These are phyloP conservation scores for Syrphus vitripennis DNA, from an alignment of 2,888 invertebrate species.

Conservation along the genomic window DNA sequence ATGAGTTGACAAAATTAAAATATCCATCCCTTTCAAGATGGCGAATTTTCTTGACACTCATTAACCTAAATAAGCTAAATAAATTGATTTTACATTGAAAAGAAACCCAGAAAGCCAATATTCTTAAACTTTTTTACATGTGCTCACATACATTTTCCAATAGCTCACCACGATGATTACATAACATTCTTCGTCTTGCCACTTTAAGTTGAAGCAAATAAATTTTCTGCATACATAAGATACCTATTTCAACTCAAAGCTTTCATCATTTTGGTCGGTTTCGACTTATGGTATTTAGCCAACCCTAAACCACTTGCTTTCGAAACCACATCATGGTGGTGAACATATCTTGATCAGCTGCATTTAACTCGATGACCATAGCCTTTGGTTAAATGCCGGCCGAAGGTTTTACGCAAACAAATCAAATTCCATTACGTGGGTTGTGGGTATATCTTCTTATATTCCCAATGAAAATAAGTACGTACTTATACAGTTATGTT, in stretches of 20 bases:
- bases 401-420: slow-evolving; percentile 47
- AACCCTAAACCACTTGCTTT: background rate
- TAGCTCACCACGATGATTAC: too few relatives aligned
- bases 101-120: too few relatives aligned
- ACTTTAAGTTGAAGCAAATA: background rate
- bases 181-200: background rate
- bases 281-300: background rate
- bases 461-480: background rate
- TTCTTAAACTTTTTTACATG: too few relatives aligned
- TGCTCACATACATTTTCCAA: too few relatives aligned
- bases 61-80: too few relatives aligned
- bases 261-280: background rate
- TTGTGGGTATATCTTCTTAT: too few relatives aligned
- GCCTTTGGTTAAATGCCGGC: slow-evolving; percentile 12
- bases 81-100: too few relatives aligned
- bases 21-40: too few relatives aligned
- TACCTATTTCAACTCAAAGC: too few relatives aligned
- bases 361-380: slow-evolving; percentile 27
- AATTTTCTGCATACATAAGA: background rate
- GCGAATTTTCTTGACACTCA: background rate
- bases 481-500: background rate
- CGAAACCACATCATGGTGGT: slow-evolving; percentile 18
- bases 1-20: too few relatives aligned
- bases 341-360: slow-evolving; percentile 48
- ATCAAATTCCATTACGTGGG: slow-evolving; percentile 57